Conservation (phyloP, 2,113 vertebrate genomes). For the Scolopax mira region DNA sequence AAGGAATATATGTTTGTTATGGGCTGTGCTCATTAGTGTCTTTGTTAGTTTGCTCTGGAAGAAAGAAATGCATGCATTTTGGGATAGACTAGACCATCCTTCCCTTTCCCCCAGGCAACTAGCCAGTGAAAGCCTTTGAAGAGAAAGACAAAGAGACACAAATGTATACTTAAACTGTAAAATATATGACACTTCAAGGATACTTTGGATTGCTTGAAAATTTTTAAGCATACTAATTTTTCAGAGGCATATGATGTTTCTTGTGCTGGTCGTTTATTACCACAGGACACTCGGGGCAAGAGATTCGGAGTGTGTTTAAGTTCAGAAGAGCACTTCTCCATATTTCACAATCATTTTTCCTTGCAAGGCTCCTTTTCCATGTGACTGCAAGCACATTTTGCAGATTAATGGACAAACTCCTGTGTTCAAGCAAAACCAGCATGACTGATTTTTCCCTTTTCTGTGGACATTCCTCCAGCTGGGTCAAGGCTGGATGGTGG, state of each 20-base stretch:
- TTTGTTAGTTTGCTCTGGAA: not conserved
- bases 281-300: not conserved
- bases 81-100: not conserved
- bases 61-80: not conserved
- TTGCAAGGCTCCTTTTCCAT: not conserved
- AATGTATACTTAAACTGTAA: conserved; percentile 56
- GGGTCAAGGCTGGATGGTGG: not conserved
- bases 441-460: not conserved
- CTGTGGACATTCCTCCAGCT: not conserved
- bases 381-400: not conserved
- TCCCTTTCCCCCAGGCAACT: conserved; percentile 39
- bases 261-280: conserved; percentile 10
- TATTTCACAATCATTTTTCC: not conserved
- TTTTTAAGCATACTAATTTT: conserved; percentile 50
- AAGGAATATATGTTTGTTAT: not conserved
- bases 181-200: conserved; percentile 65
- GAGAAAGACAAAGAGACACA: conserved; percentile 17
- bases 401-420: not conserved
- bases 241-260: conserved; percentile 20
- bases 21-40: not conserved
- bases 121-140: conserved; percentile 62
- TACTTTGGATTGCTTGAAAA: conserved; percentile 62
- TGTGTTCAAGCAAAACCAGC: not conserved
- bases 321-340: conserved; percentile 14
- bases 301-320: conserved; percentile 32